phyloP scores from a whole-genome alignment of 1,140 invertebrate species.

The Drosophila prosaltans region DNA sequence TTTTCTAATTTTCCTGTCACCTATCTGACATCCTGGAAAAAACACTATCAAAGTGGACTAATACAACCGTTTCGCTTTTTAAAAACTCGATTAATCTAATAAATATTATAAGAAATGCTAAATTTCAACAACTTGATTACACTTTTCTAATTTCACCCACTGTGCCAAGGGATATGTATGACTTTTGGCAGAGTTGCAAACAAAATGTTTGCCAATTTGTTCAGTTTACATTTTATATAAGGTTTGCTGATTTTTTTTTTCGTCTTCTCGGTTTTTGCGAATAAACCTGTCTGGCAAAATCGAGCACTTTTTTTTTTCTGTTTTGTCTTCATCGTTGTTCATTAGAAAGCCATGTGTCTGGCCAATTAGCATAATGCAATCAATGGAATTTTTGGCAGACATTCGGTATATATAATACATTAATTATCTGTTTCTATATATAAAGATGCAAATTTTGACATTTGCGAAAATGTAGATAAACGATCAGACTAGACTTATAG shows the following conservation, averaged over 20 bases:
- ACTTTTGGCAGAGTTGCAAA: not conserved
- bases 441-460: slow-evolving; percentile 51
- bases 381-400: slow-evolving; percentile 40
- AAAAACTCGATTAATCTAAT: too few relatives aligned
- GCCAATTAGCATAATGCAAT: slow-evolving; percentile 58
- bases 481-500: slow-evolving; percentile 48
- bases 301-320: slow-evolving; percentile 26
- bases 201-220: not conserved
- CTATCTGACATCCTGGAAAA: too few relatives aligned
- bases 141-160: not conserved
- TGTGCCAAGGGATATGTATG: not conserved
- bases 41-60: too few relatives aligned
- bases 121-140: too few relatives aligned
- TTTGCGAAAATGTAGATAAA: slow-evolving; percentile 37
- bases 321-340: not conserved
- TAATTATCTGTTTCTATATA: too few relatives aligned
- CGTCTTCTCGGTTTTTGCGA: slow-evolving; percentile 22
- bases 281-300: slow-evolving; percentile 23
- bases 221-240: not conserved
- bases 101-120: too few relatives aligned
- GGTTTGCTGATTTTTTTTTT: not conserved
- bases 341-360: slow-evolving; percentile 47
- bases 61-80: too few relatives aligned
- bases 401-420: slow-evolving; percentile 21
- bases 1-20: too few relatives aligned